These are phyloP conservation scores for Lophura nycthemera DNA, from an alignment of 2,113 vertebrate species.

Conservation along the genomic window DNA sequence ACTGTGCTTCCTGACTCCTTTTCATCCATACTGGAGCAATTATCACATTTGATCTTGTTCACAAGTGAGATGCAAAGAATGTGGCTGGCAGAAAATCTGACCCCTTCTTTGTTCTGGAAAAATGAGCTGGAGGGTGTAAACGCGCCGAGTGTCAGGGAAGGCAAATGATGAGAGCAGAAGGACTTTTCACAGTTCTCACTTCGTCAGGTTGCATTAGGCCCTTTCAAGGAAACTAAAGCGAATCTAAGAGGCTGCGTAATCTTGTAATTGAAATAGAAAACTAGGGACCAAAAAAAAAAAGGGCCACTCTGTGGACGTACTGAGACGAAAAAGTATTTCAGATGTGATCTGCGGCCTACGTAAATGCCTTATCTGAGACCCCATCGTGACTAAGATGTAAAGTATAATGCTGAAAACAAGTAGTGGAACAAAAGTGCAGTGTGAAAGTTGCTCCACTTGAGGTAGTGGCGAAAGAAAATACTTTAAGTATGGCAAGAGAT, in stretches of 20 bases:
- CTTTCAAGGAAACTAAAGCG: slow-evolving; percentile 17
- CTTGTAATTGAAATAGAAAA: slow-evolving; percentile 30
- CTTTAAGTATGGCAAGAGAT: not conserved
- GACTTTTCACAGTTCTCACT: slow-evolving; percentile 36
- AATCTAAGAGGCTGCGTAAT: slow-evolving; percentile 30
- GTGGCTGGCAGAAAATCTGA: slow-evolving; percentile 38
- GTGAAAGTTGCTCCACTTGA: not conserved
- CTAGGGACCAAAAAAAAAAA: not conserved
- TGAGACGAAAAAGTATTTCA: slow-evolving; percentile 15
- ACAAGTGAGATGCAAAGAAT: slow-evolving; percentile 52
- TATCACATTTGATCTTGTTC: slow-evolving; percentile 46
- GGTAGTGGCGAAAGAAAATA: not conserved
- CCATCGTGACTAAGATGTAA: not conserved
- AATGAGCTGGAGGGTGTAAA: slow-evolving; percentile 38
- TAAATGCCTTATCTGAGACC: not conserved
- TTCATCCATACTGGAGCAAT: slow-evolving; percentile 19
- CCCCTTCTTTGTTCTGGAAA: slow-evolving; percentile 51
- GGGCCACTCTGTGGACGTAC: not conserved
- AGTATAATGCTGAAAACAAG: not conserved
- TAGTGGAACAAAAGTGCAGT: not conserved
- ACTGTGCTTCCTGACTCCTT: not conserved
- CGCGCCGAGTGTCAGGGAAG: not conserved
- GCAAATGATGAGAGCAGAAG: not conserved
- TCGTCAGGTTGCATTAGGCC: slow-evolving; percentile 45
- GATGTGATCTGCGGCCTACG: not conserved